phyloP scores from a whole-genome alignment of 1,140 invertebrate species.

The Phthorimaea operculella region DNA sequence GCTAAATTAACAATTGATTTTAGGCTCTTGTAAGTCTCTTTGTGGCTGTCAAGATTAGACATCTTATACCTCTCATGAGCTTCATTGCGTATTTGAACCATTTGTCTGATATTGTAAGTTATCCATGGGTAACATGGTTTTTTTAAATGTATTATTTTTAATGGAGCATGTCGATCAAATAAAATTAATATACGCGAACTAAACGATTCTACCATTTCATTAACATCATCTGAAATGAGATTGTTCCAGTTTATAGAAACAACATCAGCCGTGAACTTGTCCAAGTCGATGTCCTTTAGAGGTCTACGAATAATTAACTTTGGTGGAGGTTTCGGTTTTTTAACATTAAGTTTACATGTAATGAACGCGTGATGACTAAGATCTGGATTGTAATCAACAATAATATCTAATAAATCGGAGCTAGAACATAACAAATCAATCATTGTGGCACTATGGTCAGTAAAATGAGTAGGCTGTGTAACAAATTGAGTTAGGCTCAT shows the following conservation, averaged over 20 bases:
- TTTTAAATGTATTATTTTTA: background rate
- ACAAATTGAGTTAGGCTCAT: background rate
- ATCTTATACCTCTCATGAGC: background rate
- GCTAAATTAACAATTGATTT: background rate
- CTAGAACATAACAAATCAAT: background rate
- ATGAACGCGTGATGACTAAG: background rate
- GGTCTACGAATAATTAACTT: background rate
- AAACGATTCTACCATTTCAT: background rate
- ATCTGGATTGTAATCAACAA: too few species aligned
- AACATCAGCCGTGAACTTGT: background rate
- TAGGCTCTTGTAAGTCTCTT: background rate
- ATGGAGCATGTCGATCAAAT: background rate
- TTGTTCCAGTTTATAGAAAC: background rate
- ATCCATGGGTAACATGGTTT: background rate
- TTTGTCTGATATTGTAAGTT: background rate
- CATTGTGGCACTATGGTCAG: background rate
- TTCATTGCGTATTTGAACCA: background rate
- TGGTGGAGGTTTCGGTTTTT: background rate
- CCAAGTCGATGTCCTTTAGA: background rate
- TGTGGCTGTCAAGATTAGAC: background rate
- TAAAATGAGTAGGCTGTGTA: background rate
- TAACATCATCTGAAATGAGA: background rate
- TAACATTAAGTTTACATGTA: background rate
- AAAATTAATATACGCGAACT: background rate
- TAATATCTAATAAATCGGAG: background rate